Base-by-base conservation (phyloP, 2,888 invertebrate species). In the Leucoptera coffeella region DNA sequence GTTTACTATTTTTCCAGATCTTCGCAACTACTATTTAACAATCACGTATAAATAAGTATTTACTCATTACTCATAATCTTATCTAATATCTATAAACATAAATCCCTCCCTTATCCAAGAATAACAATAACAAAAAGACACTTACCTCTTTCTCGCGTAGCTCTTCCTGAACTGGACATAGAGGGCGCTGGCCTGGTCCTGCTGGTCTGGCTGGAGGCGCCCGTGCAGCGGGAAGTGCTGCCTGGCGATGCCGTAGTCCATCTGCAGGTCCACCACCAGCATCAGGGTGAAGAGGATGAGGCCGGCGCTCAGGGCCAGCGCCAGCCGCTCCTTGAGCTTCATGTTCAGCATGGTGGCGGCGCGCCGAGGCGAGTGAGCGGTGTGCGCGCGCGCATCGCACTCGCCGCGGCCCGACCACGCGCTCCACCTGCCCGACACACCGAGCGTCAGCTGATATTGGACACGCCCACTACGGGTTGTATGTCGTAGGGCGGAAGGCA, bases 181-280 rank as follows among this genome's bases (percentile, higher is more conserved):
- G 4, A 82, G 78, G 2, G 77, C 75, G 22, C 78, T 75, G 25
- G 74, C 78, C 34, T 74, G 76, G 45, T 80, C 80, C 20, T 77
- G 74, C n/a, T n/a, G n/a, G 21, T 72, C 75, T 35, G 80, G 72
- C 32, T 74, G 74, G 25, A 86, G 75, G 22, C 79, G 73, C 7
- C 81, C 85, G 46, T 88, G 87, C 31, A 79, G 67, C 1, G 82
- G 76, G 27, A 80, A 74, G 34, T 84, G 57, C 45, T 84, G 83
- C 17, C 84, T 85, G 28, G 84, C 80, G 49, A 86, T 80, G 28
- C 88, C 88, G 42, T 86, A 77, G 64, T 88, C 87, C 82, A 88
- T 82, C 51, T 88, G 87, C 4, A 89, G 73, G 55, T 90, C 89
- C 41, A 88, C 77, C 35, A 90, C 79, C 31, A 90, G 67, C 44